Evolutionary conservation across 1,140 invertebrate species (phyloP).

Genomic region (Xylocopa sonorina): DNA sequence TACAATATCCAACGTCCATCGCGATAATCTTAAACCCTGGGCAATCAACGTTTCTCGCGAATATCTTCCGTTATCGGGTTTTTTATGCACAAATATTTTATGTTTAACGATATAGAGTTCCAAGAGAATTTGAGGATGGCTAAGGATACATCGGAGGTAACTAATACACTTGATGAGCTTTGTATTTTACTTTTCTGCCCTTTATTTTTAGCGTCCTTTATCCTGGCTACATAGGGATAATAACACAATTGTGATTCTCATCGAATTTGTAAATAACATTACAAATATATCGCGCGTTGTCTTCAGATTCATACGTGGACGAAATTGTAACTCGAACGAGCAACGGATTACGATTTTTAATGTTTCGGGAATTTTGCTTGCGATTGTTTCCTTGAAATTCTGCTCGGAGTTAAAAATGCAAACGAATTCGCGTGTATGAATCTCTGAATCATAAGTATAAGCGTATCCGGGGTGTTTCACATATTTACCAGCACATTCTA

Average conservation of each 20-base stretch:
- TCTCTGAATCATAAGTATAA: background rate
- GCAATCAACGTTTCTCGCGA: slow-evolving; percentile 64
- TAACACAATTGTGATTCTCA: background rate
- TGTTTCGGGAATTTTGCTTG: no score
- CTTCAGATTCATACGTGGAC: slow-evolving; percentile 35
- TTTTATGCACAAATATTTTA: background rate
- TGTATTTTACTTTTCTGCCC: slow-evolving; percentile 30
- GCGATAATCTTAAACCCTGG: slow-evolving; percentile 74
- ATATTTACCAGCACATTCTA: background rate
- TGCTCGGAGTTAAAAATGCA: no score
- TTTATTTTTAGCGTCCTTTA: slow-evolving; percentile 33
- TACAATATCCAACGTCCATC: slow-evolving; percentile 25
- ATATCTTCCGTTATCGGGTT: background rate
- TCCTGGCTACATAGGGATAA: background rate
- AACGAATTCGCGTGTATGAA: background rate
- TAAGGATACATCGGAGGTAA: slow-evolving; percentile 41
- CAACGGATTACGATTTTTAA: no score
- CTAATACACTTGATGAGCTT: slow-evolving; percentile 17
- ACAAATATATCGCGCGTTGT: background rate
- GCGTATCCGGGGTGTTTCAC: background rate
- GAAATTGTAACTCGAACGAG: background rate
- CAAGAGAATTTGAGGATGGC: background rate
- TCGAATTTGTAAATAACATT: slow-evolving; percentile 27
- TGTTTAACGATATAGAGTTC: background rate
- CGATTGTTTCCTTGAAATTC: background rate